Conservation (phyloP, 1,140 invertebrate genomes). For the Oncopeltus fasciatus region DNA sequence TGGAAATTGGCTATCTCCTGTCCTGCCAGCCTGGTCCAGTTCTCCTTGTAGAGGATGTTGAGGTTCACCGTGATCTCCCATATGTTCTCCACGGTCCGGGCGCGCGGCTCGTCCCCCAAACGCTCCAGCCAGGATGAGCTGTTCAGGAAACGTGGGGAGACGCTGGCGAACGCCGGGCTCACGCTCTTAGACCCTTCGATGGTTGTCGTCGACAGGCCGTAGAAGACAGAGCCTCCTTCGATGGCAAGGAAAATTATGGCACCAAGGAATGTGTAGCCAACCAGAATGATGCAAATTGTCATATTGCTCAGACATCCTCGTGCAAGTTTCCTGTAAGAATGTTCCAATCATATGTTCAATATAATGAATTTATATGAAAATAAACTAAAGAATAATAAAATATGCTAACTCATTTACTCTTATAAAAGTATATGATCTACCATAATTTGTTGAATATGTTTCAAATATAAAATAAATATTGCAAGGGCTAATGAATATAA, state of each 20-base stretch:
- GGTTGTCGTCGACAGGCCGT: constrained; percentile 17
- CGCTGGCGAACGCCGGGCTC: constrained; percentile 15
- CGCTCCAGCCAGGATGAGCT: constrained; percentile 30
- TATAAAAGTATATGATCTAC: too few relatives aligned
- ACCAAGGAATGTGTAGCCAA: constrained; percentile 79
- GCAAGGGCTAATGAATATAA: too few relatives aligned
- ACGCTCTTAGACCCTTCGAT: constrained; percentile 23
- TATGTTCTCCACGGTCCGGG: constrained; percentile 69
- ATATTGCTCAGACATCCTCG: constrained; percentile 69
- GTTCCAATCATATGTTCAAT: too few relatives aligned
- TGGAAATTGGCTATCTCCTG: constrained; percentile 81
- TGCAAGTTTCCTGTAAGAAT: constrained; percentile 39
- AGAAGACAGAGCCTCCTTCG: constrained; percentile 52
- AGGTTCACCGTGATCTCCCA: constrained; percentile 89
- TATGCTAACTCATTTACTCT: too few relatives aligned
- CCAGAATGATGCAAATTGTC: constrained; percentile 70
- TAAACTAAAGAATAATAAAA: too few relatives aligned
- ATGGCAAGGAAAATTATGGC: constrained; percentile 85
- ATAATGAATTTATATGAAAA: too few relatives aligned
- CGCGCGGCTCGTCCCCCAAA: constrained; percentile 44
- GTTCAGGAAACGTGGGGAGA: constrained; percentile 27
- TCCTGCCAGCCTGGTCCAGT: constrained; percentile 77
- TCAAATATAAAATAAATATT: too few relatives aligned
- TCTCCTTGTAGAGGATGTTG: constrained; percentile 86
- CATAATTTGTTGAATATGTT: too few relatives aligned